Evolutionary conservation across 2,113 vertebrate species (phyloP).

Genomic region (Typhlomys cinereus): DNA sequence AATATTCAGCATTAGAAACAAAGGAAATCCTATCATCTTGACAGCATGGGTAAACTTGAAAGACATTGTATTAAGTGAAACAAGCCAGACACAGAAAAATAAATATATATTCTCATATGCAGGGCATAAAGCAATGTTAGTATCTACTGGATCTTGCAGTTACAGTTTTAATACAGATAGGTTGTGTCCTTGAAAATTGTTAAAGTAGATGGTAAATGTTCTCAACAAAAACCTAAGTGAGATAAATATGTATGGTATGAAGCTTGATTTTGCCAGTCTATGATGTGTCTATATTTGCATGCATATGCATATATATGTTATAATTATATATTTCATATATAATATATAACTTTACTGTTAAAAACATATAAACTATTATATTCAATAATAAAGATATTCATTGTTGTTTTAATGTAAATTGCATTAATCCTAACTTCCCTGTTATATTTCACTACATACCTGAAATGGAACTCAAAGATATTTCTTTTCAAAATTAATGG

Average conservation of each 20-base stretch:
- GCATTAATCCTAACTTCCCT: background rate
- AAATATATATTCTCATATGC: too few relatives aligned
- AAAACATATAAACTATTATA: background rate
- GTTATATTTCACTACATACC: background rate
- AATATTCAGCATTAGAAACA: background rate
- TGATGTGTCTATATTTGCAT: background rate
- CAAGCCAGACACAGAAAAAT: background rate
- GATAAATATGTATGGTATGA: background rate
- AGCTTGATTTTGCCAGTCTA: background rate
- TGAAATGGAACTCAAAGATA: background rate
- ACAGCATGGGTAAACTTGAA: background rate
- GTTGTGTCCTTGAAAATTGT: background rate
- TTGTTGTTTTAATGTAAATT: background rate
- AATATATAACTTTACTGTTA: background rate
- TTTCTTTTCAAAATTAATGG: slow-evolving; percentile 41
- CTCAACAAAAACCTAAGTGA: background rate
- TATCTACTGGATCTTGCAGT: background rate
- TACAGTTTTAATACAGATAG: background rate
- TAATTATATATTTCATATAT: background rate
- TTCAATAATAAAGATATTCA: background rate
- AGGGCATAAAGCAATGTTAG: background rate
- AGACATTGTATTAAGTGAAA: background rate
- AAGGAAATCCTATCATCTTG: background rate
- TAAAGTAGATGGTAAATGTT: background rate
- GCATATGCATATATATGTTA: background rate